These are phyloP conservation scores for Istiophorus platypterus DNA, from an alignment of 2,113 vertebrate species.

Conservation along the genomic window DNA sequence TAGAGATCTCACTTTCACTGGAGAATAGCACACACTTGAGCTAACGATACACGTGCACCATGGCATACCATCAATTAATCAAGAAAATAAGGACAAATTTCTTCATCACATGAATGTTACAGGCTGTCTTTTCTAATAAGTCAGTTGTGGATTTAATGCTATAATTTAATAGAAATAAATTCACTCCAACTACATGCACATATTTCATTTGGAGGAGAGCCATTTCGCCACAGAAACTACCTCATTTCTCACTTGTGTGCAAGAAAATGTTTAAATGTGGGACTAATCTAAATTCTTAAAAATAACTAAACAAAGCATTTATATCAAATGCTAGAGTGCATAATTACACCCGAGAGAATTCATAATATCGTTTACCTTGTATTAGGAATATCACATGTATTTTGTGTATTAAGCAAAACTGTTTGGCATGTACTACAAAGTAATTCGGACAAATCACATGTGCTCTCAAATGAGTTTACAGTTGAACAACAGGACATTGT, in stretches of 20 bases:
- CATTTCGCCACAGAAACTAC: no score
- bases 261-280: not conserved
- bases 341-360: slow-evolving; percentile 3
- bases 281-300: not conserved
- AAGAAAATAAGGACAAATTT: not conserved
- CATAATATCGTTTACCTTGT: not conserved
- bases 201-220: not conserved
- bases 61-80: no score
- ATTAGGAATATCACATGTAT: not conserved
- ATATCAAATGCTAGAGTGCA: not conserved
- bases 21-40: not conserved
- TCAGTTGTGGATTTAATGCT: not conserved
- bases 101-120: not conserved
- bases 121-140: not conserved
- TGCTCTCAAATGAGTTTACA: not conserved
- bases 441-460: not conserved
- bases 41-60: not conserved
- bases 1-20: not conserved
- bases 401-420: not conserved
- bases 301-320: slow-evolving; percentile 11
- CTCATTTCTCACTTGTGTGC: not conserved
- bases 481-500: not conserved
- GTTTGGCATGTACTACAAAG: not conserved
- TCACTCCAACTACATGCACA: not conserved
- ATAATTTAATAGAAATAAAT: slow-evolving; percentile 11